Evolutionary conservation across 2,888 invertebrate species (phyloP).

Genomic region (Cheilosia scutellata): DNA sequence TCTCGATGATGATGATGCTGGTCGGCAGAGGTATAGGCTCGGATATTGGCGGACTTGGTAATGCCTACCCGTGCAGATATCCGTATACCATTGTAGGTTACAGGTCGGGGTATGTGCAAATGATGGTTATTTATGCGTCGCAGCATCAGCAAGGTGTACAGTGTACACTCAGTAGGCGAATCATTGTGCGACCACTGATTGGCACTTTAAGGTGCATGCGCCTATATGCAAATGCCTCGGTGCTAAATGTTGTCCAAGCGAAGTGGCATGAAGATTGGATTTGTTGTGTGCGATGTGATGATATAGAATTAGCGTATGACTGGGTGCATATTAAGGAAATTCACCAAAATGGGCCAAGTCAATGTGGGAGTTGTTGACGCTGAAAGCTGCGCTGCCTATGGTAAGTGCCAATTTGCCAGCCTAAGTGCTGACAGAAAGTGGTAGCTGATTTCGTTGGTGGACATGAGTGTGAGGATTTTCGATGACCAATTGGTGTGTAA

Average conservation of each 20-base stretch:
- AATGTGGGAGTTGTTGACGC: constrained; percentile 59
- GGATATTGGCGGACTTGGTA: not conserved
- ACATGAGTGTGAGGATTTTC: constrained; percentile 26
- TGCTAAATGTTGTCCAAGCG: constrained; percentile 35
- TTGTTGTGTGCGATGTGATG: constrained; percentile 6
- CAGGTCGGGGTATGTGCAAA: constrained; percentile 76
- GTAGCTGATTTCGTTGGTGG: constrained; percentile 29
- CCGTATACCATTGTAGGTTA: constrained; percentile 64
- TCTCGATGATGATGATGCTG: constrained; percentile 61
- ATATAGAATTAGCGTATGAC: constrained; percentile 57
- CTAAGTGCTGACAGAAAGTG: constrained; percentile 54
- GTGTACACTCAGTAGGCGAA: constrained; percentile 42
- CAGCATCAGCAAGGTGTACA: constrained; percentile 64
- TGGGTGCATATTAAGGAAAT: constrained; percentile 61
- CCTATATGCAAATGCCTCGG: not conserved
- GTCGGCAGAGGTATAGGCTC: constrained; percentile 19
- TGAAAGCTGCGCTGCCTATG: not conserved
- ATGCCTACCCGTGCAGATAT: constrained; percentile 31
- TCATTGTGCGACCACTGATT: constrained; percentile 69
- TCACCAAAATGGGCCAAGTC: constrained; percentile 54
- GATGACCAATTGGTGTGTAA: constrained; percentile 11
- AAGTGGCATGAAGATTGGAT: constrained; percentile 16
- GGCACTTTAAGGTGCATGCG: constrained; percentile 54
- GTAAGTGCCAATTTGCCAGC: constrained; percentile 26
- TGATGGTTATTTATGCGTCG: constrained; percentile 76